Base-by-base conservation (phyloP, 1,140 invertebrate genomes). In the Orchesella cincta region DNA sequence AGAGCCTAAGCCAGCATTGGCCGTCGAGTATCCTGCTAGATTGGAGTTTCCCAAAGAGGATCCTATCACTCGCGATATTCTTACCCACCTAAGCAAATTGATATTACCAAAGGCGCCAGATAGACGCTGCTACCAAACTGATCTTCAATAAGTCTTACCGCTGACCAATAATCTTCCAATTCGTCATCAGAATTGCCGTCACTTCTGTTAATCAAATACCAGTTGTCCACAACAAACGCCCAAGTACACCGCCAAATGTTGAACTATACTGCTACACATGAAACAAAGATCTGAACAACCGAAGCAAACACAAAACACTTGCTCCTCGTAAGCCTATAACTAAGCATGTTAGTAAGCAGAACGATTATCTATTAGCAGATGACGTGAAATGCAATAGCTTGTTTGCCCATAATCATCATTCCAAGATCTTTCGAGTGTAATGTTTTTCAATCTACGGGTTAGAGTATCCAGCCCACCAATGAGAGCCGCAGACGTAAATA, bases 331-430 rank as follows among this genome's bases (percentile, higher is more conserved):
- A n/a, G n/a, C n/a, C n/a, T n/a, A n/a, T n/a, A n/a, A n/a, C n/a
- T n/a, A n/a, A n/a, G n/a, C n/a, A n/a, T n/a, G n/a, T n/a, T n/a
- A n/a, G n/a, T n/a, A n/a, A n/a, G n/a, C n/a, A n/a, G n/a, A n/a
- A n/a, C n/a, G n/a, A n/a, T n/a, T n/a, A n/a, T n/a, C n/a, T n/a
- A n/a, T n/a, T n/a, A n/a, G n/a, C n/a, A n/a, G 31, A 31, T 67
- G 26, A 31, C 5, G 33, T 3, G 2, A n/a, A n/a, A 33, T 14
- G 23, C 8, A 14, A 33, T n/a, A 8, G 33, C 33, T 31, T 67
- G 62, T 67, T 67, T 67, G 8, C 62, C 62, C 2, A 5, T 67
- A 31, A n/a, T 67, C 62, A n/a, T 31, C 62, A 12, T 67, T 67
- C n/a, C 3, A 2, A 8, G 23, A 31, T 18, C 29, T 29, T 31